phyloP scores from a whole-genome alignment of 2,888 invertebrate genomes.

The Neria commutata region DNA sequence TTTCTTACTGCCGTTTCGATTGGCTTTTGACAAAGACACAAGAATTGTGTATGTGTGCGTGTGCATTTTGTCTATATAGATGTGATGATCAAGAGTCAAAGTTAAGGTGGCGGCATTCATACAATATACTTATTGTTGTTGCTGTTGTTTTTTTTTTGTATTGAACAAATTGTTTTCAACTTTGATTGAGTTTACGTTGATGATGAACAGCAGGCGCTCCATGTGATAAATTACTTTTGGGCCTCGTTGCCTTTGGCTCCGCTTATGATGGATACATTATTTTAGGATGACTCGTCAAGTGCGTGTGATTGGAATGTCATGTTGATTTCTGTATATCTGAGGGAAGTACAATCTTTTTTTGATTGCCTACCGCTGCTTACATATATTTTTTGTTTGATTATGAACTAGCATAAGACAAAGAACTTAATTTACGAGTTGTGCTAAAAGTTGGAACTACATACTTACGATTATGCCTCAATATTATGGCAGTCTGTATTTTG shows the following conservation, averaged over 20 bases:
- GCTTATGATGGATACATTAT: slow-evolving; percentile 6
- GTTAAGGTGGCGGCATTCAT: slow-evolving; percentile 3
- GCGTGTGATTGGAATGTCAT: slow-evolving; percentile 19
- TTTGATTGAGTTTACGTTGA: slow-evolving; percentile 19
- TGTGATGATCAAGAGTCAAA: slow-evolving; percentile 30
- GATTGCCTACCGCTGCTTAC: too few relatives aligned
- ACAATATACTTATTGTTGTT: slow-evolving; percentile 21
- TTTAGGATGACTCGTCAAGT: slow-evolving; percentile 19
- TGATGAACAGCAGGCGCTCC: slow-evolving; percentile 28
- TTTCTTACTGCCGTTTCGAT: slow-evolving; percentile 19
- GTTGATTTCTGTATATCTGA: too few relatives aligned
- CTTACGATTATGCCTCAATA: too few relatives aligned
- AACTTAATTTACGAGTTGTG: too few relatives aligned
- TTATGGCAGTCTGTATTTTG: too few relatives aligned
- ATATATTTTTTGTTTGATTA: too few relatives aligned
- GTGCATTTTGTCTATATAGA: slow-evolving; percentile 28
- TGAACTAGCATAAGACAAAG: too few relatives aligned
- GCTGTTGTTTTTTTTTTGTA: not conserved
- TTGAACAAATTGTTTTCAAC: slow-evolving; percentile 16
- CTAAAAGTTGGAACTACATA: too few relatives aligned
- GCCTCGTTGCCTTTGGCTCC: not conserved
- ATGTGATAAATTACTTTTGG: slow-evolving; percentile 25
- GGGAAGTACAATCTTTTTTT: too few relatives aligned
- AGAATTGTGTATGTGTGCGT: slow-evolving; percentile 14
- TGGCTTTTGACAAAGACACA: slow-evolving; percentile 9